Percentiles rank a stretch among this genome's conserved stretches.
phyloP scores from a whole-genome alignment of 2,797 vertebrate species.

The Hypotaenidia philippensis region DNA sequence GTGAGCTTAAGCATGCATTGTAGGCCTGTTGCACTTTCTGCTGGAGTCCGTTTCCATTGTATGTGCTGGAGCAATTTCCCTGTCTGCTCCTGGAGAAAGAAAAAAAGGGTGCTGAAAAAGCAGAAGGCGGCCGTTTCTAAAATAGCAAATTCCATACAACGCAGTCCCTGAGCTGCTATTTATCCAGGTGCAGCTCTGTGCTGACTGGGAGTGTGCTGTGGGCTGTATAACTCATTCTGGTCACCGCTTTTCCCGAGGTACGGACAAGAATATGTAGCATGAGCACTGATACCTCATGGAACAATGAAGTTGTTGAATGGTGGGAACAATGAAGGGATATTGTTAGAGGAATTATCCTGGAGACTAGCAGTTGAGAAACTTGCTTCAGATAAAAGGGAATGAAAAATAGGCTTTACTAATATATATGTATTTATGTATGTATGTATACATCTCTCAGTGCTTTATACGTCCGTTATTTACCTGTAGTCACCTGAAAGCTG shows the following conservation, averaged over 20 bases:
- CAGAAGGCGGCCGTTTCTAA: neutral
- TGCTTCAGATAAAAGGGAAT: neutral
- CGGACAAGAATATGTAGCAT: neutral
- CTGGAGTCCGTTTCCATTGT: neutral
- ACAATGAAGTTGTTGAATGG: neutral
- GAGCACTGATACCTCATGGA: neutral
- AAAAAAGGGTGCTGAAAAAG: neutral
- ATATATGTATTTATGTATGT: neutral
- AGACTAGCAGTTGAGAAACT: neutral
- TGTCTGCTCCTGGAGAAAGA: neutral
- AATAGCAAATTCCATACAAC: neutral
- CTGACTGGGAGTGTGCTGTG: fast-evolving
- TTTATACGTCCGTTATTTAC: neutral
- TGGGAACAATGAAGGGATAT: neutral
- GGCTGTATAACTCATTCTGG: neutral
- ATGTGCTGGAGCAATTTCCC: neutral
- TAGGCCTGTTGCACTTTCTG: neutral
- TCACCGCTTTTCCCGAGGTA: neutral
- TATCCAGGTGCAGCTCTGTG: neutral
- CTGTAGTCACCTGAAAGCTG: neutral
- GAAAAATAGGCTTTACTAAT: neutral
- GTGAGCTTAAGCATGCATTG: neutral
- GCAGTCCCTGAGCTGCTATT: neutral
- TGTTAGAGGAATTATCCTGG: neutral
- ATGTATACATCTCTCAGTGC: neutral